Evolutionary conservation across 1,140 invertebrate species (phyloP), one percentile per base, ranked within the genome.

Genomic region (Camponotus floridanus): DNA sequence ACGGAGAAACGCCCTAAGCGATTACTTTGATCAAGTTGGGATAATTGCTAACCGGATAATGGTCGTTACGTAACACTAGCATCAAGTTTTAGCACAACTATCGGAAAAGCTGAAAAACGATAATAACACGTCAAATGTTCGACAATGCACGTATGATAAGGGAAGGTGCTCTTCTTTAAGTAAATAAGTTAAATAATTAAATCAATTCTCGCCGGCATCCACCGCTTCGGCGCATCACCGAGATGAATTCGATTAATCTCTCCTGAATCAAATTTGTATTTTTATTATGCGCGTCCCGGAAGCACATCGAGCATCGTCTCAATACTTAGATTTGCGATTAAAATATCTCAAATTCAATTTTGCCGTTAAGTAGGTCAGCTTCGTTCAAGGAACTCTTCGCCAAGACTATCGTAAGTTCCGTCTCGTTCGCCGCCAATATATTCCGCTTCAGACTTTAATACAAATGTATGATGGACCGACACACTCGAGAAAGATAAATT

Each of bases 311-410:
- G 36, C 26, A n/a, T 11, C 79, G 21, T 61, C 33, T 81, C 65
- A 33, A 81, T 81, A 61, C 26, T 48, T 39, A 45, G 31, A 83
- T 74, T 74, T 61, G 68, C 68, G 57, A 83, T 83, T 83, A 83
- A 73, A 83, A 83, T 73, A 42, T 81, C 79, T 45, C 15, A 67
- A 70, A 64, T 83, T 73, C 51, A 83, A 74, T 73, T 18, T 83
- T 61, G 13, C 31, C 42, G 7, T 62, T 74, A 83, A 83, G 79
- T 83, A 83, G 79, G 55, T 74, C 79, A 55, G 15, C 39, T 61
- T 81, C 21, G 67, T 61, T 71, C 67, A 42, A 33, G 67, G 26
- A 73, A 73, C 39, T 68, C 62, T 68, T 55, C 21, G 48, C 48
- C 9, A 80, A 59, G 65, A 70, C 21, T 36, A 74, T 59, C 55